Evolutionary conservation across 2,888 invertebrate species (phyloP), one percentile per base, ranked within the genome.

Genomic region (Hemistola chrysoprasaria): DNA sequence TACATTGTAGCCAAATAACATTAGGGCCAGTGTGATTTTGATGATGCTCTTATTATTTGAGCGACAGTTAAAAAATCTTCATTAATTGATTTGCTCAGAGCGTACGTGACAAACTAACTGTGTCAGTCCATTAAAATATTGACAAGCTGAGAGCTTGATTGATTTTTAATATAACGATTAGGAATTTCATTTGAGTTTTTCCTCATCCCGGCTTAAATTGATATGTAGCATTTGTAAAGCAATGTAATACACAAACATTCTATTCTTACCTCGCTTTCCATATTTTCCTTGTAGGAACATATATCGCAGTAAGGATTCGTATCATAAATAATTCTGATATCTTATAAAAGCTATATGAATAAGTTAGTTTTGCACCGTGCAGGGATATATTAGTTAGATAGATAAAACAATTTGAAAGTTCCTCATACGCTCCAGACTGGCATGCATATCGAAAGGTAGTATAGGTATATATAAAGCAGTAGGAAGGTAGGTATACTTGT

Each of bases 21-120:
- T 82, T 78, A 78, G 69, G 76, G 73, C 59, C 70, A 72, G 54
- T 62, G 57, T 72, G 56, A 71, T 74, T 68, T 59, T 67, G 56
- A 57, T 74, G 56, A 84, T 64, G 64, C 47, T 71, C 68, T 48
- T 68, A 80, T 82, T 83, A 78, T 50, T 35, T 22, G 26, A n/a
- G 45, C 50, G 52, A 66, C 67, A 58, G 59, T 56, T 67, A 68
- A 16, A 16, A 16, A 2, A 3, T 16, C 64, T 62, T 64, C 57
- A 46, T 50, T 56, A 53, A 65, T 50, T 49, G 57, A 63, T 67
- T 70, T 62, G 49, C 51, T 50, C 43, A 26, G 47, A 56, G 78
- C 71, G 69, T 84, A 83, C 84, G 82, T 85, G 85, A 83, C 82
- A 60, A 59, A 65, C 39, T 35, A 83, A 78, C 63, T 80, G 71